Base-by-base conservation (phyloP, 2,113 vertebrate species). In the Syngnathus scovelli region DNA sequence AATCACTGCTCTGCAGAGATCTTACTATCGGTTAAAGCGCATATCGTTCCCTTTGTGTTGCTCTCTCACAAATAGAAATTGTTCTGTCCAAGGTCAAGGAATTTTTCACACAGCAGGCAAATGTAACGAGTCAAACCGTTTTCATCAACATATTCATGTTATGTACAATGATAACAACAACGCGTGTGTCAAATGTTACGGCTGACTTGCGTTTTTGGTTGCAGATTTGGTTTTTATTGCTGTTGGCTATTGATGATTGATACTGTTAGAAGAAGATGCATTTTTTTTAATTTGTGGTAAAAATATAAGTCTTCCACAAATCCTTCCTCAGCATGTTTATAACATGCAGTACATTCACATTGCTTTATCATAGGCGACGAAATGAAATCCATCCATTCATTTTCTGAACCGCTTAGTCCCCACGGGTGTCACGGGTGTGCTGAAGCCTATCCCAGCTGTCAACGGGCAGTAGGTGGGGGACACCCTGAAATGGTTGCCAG, bases 21-120 rank as follows among this genome's bases (percentile, higher is more conserved):
- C 63, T 65, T 16, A 44, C 44, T 19, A 33, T 49, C 48, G 59
- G 62, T 69, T 67, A 16, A 41, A 58, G 64, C 44, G 33, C 38
- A 19, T 39, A 39, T 37, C 27, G 6, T 7, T 49, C 27, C 48
- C 54, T 38, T 39, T 67, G 56, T 64, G 36, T 61, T 39, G 62
- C 27, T 48, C 39, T 59, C 44, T 61, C 52, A 67, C 68, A 73
- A 70, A 77, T 10, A 44, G 55, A 56, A 68, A 68, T 72, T 81
- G 80, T 79, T 78, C 74, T 67, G 63, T 37, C 64, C 16, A 74
- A 80, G 69, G 73, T 83, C 81, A 82, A 67, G 70, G 59, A 72
- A 52, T 68, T 61, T 78, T 37, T 19, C 48, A 46, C 59, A 58
- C 54, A 48, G 48, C 27, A 9, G 51, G 68, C 49, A 46, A 62